phyloP scores from a whole-genome alignment of 2,113 vertebrate genomes.

The Pagrus major region DNA sequence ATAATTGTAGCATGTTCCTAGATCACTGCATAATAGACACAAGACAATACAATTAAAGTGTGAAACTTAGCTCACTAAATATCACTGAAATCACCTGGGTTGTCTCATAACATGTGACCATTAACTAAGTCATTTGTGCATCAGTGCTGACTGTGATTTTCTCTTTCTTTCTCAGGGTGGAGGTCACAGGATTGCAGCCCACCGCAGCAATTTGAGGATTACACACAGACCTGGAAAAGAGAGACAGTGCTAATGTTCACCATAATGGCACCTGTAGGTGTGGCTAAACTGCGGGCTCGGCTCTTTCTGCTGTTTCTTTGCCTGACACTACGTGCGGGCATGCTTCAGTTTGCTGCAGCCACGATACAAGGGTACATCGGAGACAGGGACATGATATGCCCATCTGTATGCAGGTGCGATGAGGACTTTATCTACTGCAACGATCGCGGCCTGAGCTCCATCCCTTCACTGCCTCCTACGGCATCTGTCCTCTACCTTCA shows the following conservation, averaged over 20 bases:
- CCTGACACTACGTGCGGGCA: constrained; percentile 85
- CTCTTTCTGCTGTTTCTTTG: constrained; percentile 87
- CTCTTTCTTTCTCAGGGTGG: constrained; percentile 66
- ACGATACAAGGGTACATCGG: constrained; percentile 77
- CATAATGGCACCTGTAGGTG: constrained; percentile 82
- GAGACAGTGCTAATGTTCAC: constrained; percentile 52
- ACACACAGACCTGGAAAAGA: constrained; percentile 49
- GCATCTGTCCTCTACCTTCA: constrained; percentile 96
- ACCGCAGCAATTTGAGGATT: constrained; percentile 58
- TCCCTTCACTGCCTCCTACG: constrained; percentile 89
- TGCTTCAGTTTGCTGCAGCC: constrained; percentile 82
- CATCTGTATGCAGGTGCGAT: constrained; percentile 92
- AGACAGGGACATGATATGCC: constrained; percentile 84
- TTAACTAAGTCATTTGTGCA: constrained; percentile 29
- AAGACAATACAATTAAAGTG: neutral
- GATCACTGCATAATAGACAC: neutral
- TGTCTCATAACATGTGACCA: neutral
- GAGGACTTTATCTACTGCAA: constrained; percentile 96
- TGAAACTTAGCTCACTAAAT: constrained; percentile 11
- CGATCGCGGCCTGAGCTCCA: constrained; percentile 92
- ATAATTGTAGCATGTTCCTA: neutral
- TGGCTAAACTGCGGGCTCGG: constrained; percentile 85
- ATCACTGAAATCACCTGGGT: neutral
- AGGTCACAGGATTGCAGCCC: constrained; percentile 71
- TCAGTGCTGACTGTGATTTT: constrained; percentile 51